Conservation (phyloP, 2,888 invertebrate species). For the Pheosia gnoma region DNA sequence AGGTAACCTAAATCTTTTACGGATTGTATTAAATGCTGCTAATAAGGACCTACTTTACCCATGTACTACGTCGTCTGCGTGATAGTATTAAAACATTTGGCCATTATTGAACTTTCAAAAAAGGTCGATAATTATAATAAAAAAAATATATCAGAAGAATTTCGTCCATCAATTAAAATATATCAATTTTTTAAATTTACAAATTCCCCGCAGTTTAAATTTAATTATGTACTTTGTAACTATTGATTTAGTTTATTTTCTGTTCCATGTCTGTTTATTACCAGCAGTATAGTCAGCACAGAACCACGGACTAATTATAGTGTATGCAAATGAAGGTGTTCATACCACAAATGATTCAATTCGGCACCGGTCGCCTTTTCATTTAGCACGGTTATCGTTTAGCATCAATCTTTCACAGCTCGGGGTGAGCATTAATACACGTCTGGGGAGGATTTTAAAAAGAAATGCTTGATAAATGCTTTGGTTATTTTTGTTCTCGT, state of each 20-base stretch:
- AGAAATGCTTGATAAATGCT: conserved; percentile 15
- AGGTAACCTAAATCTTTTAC: too few species aligned
- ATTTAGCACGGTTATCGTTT: conserved; percentile 65
- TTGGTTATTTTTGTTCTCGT: conserved; percentile 17
- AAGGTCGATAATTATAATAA: too few species aligned
- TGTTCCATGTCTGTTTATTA: not conserved
- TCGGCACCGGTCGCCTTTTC: conserved; percentile 63
- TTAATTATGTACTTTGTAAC: too few species aligned
- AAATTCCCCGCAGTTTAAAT: too few species aligned
- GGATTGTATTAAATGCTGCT: too few species aligned
- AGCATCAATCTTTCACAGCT: conserved; percentile 58
- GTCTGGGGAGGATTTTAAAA: conserved; percentile 26
- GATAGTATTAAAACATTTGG: too few species aligned
- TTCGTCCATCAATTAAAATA: too few species aligned
- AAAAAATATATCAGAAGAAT: too few species aligned
- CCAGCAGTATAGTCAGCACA: conserved; percentile 26
- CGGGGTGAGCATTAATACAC: conserved; percentile 45
- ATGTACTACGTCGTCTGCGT: too few species aligned
- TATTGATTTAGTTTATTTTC: not conserved
- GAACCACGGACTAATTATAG: conserved; percentile 72
- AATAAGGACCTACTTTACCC: too few species aligned
- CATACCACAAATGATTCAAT: conserved; percentile 76
- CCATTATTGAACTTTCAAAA: too few species aligned
- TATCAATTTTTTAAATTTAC: too few species aligned
- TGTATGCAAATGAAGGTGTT: conserved; percentile 74